A percentile compares a stretch with the other conserved stretches of the same genome.
Evolutionary conservation across 1,140 invertebrate genomes (phyloP).

Genomic region (Pectinophora gossypiella): DNA sequence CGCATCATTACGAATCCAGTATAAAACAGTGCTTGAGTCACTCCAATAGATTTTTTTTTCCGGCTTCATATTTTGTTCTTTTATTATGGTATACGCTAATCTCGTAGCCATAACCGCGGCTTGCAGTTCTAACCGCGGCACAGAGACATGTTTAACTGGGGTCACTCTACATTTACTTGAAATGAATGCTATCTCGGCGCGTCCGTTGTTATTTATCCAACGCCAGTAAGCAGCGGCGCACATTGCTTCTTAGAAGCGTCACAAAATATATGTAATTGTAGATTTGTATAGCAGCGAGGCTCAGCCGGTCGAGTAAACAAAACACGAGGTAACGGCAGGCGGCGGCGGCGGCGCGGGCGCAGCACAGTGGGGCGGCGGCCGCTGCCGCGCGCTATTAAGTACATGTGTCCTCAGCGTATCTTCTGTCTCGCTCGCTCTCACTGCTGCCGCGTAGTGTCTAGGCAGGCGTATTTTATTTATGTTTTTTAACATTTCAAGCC

Average conservation of each 20-base stretch:
- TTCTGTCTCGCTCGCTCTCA: too few relatives aligned
- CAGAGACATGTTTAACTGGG: too few relatives aligned
- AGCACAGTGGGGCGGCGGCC: too few relatives aligned
- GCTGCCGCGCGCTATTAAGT: not conserved
- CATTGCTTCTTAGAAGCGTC: not conserved
- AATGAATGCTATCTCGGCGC: not conserved
- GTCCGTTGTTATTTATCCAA: not conserved
- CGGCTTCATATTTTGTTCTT: not conserved
- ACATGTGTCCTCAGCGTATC: too few relatives aligned
- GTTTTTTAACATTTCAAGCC: too few relatives aligned
- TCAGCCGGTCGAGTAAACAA: not conserved
- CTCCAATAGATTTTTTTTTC: not conserved
- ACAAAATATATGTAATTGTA: not conserved
- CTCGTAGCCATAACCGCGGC: not conserved
- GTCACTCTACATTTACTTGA: not conserved
- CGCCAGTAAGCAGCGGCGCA: not conserved
- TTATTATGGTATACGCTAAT: not conserved
- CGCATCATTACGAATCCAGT: not conserved
- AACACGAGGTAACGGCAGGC: not conserved
- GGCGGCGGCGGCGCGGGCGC: too few relatives aligned
- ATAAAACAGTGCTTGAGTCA: not conserved
- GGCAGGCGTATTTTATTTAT: too few relatives aligned
- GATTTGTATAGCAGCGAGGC: not conserved
- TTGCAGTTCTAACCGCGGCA: not conserved
- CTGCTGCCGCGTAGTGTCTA: too few relatives aligned